Evolutionary conservation across 1,140 invertebrate genomes (phyloP), one percentile per base, ranked within the genome.

Genomic region (Ceratina japonica): DNA sequence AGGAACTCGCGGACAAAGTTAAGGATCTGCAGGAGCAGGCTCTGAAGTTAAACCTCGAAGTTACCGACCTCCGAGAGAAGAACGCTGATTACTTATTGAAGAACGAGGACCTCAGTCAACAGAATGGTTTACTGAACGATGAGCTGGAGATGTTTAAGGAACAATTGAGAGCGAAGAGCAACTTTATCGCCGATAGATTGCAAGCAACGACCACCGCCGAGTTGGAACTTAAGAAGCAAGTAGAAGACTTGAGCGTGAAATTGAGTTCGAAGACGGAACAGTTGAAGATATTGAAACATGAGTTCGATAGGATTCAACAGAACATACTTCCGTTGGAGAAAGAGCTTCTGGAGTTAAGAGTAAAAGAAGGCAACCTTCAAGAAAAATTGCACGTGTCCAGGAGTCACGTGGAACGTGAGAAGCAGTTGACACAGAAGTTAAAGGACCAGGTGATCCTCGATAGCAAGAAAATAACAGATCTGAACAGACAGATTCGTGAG

Each of bases 401-500:
- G 64, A 89, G 92, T 44, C 90, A 93, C 81, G 89, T 91, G 0
- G 94, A 93, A 85, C 90, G 92, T 24, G 94, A 92, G 82, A 95
- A 93, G 91, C 86, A 92, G 44, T 89, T 96, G 65, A 93, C 94
- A 0, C 95, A 95, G 77, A 95, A 94, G 75, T 86, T 95, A 1
- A 94, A 94, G 56, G 92, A 94, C 56, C 94, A 94, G 85, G 95
- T 94, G 37, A 95, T 96, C 64, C 94, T 95, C 86, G 96, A 96
- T 83, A 93, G 93, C 10, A 93, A 94, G 75, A 93, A 94, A 66
- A 96, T 96, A 54, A 93, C 95, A 85, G 96, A 97, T 91, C 89
- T 97, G 61, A 95, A 95, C 86, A 91, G 96, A n/a, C 96, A 96
- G 89, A 95, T 96, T 4, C 95, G 95, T 64, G 96, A 97, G 91